phyloP scores from a whole-genome alignment of 2,113 vertebrate species.

The Cebidichthys violaceus region DNA sequence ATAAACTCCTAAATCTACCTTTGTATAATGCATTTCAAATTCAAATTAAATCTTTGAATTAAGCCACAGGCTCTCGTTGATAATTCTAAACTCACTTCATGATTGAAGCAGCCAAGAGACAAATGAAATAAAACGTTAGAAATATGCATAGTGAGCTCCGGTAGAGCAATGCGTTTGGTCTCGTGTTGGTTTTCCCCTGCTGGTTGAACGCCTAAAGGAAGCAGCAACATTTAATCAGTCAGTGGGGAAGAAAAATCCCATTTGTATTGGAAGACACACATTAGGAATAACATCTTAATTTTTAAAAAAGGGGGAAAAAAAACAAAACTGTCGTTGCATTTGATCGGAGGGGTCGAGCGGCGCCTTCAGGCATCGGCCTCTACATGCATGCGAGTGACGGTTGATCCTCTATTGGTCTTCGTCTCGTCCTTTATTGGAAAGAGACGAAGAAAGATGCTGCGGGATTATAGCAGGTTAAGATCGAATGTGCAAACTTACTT shows the following conservation, averaged over 20 bases:
- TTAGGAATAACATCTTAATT: slow-evolving; percentile 45
- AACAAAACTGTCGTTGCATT: slow-evolving; percentile 24
- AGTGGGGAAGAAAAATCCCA: slow-evolving; percentile 47
- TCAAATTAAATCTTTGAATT: slow-evolving; percentile 28
- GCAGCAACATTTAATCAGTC: slow-evolving; percentile 56
- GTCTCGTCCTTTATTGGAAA: slow-evolving; percentile 23
- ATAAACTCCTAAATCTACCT: slow-evolving; percentile 9
- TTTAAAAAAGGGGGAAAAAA: slow-evolving; percentile 26
- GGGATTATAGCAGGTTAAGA: slow-evolving; percentile 4
- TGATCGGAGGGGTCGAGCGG: slow-evolving; percentile 33
- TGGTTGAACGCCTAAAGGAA: slow-evolving; percentile 57
- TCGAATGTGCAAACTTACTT: slow-evolving; percentile 3
- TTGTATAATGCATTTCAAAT: slow-evolving; percentile 25
- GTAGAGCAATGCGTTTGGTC: slow-evolving; percentile 28
- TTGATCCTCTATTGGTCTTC: slow-evolving; percentile 26
- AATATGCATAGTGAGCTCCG: slow-evolving; percentile 22
- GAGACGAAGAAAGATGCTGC: slow-evolving; percentile 22
- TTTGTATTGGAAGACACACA: slow-evolving; percentile 43
- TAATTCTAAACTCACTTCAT: slow-evolving; percentile 46
- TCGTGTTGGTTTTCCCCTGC: slow-evolving; percentile 37
- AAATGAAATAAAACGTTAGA: slow-evolving; percentile 50
- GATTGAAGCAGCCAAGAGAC: slow-evolving; percentile 41
- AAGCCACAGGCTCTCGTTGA: slow-evolving; percentile 30
- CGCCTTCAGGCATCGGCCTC: slow-evolving; percentile 33
- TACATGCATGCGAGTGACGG: slow-evolving; percentile 18